These are phyloP conservation scores for Anoplius nigerrimus DNA, from an alignment of 2,888 invertebrate genomes.

Conservation along the genomic window DNA sequence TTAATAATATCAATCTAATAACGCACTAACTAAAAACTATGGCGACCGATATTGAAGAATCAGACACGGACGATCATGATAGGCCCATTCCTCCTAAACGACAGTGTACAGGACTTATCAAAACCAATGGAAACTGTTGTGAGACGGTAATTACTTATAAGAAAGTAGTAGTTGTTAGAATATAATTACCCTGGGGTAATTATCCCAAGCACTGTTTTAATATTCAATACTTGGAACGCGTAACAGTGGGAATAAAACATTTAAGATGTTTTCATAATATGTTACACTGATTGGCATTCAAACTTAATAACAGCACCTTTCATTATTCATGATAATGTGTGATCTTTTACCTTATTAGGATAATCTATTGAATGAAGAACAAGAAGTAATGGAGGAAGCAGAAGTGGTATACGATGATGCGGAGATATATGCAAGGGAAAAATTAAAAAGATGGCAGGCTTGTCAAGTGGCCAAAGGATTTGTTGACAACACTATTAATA, in stretches of 20 bases:
- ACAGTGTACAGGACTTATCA: conserved; percentile 50
- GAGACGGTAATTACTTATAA: conserved; percentile 43
- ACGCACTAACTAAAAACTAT: conserved; percentile 47
- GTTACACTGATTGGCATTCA: no score
- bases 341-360: conserved; percentile 32
- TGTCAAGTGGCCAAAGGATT: conserved; percentile 82
- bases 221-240: neutral
- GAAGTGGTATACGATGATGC: conserved; percentile 54
- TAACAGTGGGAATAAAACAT: no score
- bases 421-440: conserved; percentile 61
- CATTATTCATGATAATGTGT: neutral
- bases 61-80: conserved; percentile 68
- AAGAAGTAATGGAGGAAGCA: neutral
- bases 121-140: conserved; percentile 31
- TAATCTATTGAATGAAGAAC: conserved; percentile 12
- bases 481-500: conserved; percentile 84
- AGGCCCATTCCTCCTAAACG: conserved; percentile 68
- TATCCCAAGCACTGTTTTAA: neutral
- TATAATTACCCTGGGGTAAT: neutral
- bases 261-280: no score
- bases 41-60: conserved; percentile 72
- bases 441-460: conserved; percentile 80
- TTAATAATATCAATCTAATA: no score
- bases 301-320: no score
- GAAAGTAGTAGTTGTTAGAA: neutral